phyloP scores from a whole-genome alignment of 2,113 vertebrate species.

The Crotalus viridis region DNA sequence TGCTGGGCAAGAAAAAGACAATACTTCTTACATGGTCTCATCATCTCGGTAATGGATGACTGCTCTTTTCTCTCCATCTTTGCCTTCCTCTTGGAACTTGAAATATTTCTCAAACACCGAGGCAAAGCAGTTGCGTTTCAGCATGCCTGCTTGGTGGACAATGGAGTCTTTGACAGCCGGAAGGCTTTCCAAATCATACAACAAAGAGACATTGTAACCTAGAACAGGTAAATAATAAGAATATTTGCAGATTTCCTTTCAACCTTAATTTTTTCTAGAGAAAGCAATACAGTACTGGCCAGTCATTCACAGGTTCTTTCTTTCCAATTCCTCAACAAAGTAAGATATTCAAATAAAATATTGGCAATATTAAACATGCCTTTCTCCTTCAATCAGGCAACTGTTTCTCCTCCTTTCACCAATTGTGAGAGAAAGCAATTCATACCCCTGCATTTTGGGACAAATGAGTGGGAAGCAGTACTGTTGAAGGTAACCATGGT shows the following conservation, averaged over 20 bases:
- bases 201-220: constrained; percentile 89
- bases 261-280: not conserved
- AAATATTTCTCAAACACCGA: constrained; percentile 99
- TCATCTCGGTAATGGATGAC: constrained; percentile 98
- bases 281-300: not conserved
- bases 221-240: constrained; percentile 18
- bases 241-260: constrained; percentile 10
- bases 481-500: constrained; percentile 70
- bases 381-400: not conserved
- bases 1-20: not conserved
- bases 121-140: constrained; percentile 97
- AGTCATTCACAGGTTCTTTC: not conserved
- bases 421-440: not conserved
- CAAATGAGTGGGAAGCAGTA: constrained; percentile 60
- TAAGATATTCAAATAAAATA: not conserved
- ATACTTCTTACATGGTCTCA: constrained; percentile 88
- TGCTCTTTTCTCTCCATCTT: constrained; percentile 91
- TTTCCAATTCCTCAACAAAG: not conserved
- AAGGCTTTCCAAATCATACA: constrained; percentile 89
- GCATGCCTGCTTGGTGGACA: constrained; percentile 91
- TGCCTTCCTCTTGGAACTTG: constrained; percentile 96
- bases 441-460: not conserved
- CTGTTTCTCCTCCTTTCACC: not conserved
- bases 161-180: constrained; percentile 86
- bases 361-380: not conserved